These are phyloP conservation scores for Helarctos malayanus DNA, from an alignment of 2,797 vertebrate genomes.

Conservation along the genomic window DNA sequence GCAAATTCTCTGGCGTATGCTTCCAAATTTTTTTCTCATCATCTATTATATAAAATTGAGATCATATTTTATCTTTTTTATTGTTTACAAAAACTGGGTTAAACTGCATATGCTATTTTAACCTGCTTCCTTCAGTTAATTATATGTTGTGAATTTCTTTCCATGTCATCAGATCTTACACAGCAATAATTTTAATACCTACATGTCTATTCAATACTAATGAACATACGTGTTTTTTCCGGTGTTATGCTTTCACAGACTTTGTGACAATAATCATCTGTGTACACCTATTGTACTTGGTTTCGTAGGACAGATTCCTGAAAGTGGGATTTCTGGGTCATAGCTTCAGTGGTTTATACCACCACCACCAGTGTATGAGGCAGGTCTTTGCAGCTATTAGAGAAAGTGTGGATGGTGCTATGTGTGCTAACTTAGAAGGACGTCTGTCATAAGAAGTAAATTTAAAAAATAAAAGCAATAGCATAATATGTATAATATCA, in stretches of 20 bases:
- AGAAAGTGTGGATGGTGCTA: not conserved
- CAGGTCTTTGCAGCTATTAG: not conserved
- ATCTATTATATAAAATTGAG: conserved; percentile 1
- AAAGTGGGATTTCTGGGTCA: not conserved
- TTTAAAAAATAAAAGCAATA: conserved; percentile 1
- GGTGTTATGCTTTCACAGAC: not conserved
- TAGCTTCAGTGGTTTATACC: not conserved
- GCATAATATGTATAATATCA: not conserved
- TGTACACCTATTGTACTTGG: not conserved
- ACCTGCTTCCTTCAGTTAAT: not conserved
- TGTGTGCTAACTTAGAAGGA: conserved; percentile 17
- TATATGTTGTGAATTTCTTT: not conserved
- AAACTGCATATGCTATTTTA: not conserved
- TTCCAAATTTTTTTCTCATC: not conserved
- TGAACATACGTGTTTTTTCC: not conserved
- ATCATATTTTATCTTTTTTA: not conserved
- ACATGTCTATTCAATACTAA: not conserved
- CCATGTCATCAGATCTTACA: not conserved
- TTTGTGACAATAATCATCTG: not conserved
- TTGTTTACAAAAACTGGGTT: not conserved
- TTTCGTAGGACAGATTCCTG: not conserved
- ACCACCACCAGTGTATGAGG: not conserved
- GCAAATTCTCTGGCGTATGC: not conserved
- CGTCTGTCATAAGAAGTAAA: not conserved
- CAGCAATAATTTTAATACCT: not conserved